phyloP scores from a whole-genome alignment of 2,888 invertebrate genomes.

The Panopea generosa region DNA sequence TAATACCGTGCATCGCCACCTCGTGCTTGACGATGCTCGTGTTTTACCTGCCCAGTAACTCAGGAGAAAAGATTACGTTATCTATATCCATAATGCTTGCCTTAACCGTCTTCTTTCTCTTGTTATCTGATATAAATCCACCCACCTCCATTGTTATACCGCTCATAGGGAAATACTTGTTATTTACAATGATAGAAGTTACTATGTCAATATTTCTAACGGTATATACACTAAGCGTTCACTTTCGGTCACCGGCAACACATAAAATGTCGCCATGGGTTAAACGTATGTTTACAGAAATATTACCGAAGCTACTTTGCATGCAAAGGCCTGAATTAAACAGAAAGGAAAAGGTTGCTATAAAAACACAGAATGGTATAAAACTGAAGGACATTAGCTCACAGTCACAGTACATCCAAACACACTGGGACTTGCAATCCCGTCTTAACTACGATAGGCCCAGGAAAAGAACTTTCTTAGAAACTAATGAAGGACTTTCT shows the following conservation, averaged over 20 bases:
- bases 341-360: constrained; percentile 19
- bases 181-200: constrained; percentile 99
- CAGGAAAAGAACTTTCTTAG: constrained; percentile 17
- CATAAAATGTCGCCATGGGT: constrained; percentile 99
- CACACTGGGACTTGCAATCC: neutral
- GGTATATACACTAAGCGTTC: constrained; percentile 97
- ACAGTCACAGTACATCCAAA: neutral
- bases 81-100: constrained; percentile 98
- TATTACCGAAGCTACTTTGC: constrained; percentile 94
- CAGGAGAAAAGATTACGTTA: constrained; percentile 98
- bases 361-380: constrained; percentile 76
- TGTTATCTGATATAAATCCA: constrained; percentile 99
- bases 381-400: constrained; percentile 47
- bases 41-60: constrained; percentile 98
- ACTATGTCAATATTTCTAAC: constrained; percentile 97
- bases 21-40: constrained; percentile 97
- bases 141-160: constrained; percentile 99
- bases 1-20: constrained; percentile 98
- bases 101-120: constrained; percentile 99
- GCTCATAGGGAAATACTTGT: constrained; percentile 95
- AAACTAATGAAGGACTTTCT: constrained; percentile 30
- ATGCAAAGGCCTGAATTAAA: constrained; percentile 91
- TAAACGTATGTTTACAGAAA: constrained; percentile 96
- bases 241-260: constrained; percentile 98
- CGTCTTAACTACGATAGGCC: constrained; percentile 31